Base-by-base conservation (phyloP, 2,113 vertebrate species). In the Trichechus manatus region DNA sequence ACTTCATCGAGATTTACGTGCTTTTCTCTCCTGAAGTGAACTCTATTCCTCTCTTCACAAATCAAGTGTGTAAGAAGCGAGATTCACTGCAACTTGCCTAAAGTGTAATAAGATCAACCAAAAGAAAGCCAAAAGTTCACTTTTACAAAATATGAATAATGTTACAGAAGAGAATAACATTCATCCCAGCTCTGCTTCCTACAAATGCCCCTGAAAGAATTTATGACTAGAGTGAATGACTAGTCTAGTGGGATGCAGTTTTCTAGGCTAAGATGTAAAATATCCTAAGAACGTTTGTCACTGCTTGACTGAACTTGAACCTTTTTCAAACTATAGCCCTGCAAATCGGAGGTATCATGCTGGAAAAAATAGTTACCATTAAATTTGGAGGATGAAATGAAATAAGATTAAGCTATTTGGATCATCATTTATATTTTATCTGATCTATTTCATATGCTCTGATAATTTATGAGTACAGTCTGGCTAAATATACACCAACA, bases 201-300 rank as follows among this genome's bases (percentile, higher is more conserved):
- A 88, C 4, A 80, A 92, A 89, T 93, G n/a, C 6, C 20, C 64
- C 61, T 92, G 29, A 93, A 95, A 95, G 80, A 95, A 94, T 96
- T 96, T 95, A 97, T 82, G 80, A 22, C 53, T 93, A 50, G 2
- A 82, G 20, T 95, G 81, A 97, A 96, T 93, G 22, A 95, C 14
- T n/a, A 79, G 3, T 31, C 86, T 92, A 87, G 66, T 72, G 59
- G 56, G 90, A 94, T 89, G 44, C 14, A 77, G 74, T 78, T 94
- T 96, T 95, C 78, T 68, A 95, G 84, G 72, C 64, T 94, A 70
- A 92, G 74, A 80, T 85, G 42, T 97, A 97, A 97, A 96, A 31
- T 94, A 82, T 42, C 5, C 42, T 78, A 74, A 95, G 9, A 88
- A 50, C 19, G 79, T 97, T 94, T 64, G 27, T 97, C 88, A 96